These are phyloP conservation scores for Bathynomus jamesi DNA, from an alignment of 1,140 invertebrate genomes.

Conservation along the genomic window DNA sequence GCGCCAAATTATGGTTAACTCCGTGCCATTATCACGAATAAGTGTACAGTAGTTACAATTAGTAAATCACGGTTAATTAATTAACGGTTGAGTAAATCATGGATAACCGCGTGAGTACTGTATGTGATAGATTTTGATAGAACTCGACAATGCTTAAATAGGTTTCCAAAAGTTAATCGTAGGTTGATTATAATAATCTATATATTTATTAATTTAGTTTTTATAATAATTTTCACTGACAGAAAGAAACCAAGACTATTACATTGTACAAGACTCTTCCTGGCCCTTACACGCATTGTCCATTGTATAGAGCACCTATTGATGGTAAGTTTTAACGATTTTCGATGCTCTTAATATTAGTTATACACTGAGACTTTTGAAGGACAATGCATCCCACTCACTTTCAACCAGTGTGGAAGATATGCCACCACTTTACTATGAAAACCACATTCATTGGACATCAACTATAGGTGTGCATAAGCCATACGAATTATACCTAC, in stretches of 20 bases:
- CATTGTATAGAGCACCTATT: background rate
- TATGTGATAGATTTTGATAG: background rate
- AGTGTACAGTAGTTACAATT: no score
- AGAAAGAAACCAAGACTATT: background rate
- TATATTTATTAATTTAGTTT: background rate
- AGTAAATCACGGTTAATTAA: no score
- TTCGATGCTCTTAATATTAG: background rate
- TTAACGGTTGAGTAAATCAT: no score
- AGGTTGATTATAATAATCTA: background rate
- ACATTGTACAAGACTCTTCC: background rate
- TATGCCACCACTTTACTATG: no score
- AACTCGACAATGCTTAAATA: background rate
- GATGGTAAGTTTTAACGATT: background rate
- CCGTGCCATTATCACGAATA: no score
- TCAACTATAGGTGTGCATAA: background rate
- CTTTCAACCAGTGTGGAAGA: no score
- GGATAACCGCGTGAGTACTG: no score
- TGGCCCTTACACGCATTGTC: background rate
- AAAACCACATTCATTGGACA: background rate
- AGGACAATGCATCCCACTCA: no score
- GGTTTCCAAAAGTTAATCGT: background rate
- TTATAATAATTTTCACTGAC: background rate
- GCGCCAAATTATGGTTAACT: no score
- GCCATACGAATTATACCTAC: background rate
- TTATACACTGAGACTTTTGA: background rate